Evolutionary conservation across 2,888 invertebrate species (phyloP).

Genomic region (Galerucella nymphaeae): DNA sequence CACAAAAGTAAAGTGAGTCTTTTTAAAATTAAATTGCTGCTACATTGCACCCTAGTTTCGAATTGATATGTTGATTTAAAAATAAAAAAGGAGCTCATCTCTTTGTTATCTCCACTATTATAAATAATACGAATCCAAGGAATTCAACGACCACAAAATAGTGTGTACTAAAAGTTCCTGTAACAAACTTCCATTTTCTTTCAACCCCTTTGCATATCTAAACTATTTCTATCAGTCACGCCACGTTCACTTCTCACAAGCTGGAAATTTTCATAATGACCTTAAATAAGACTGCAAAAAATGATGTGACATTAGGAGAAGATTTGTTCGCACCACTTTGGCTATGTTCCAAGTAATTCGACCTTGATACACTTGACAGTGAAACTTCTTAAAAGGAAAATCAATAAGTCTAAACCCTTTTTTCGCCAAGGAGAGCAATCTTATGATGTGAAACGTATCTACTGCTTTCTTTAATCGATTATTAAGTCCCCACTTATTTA

Average conservation of each 20-base stretch:
- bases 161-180: not conserved
- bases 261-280: not conserved
- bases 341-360: not conserved
- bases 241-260: not conserved
- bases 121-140: no score
- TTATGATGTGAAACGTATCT: not conserved
- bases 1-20: no score
- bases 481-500: no score
- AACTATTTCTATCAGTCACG: not conserved
- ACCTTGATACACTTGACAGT: not conserved
- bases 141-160: no score
- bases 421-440: no score
- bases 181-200: not conserved
- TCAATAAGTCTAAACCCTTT: not conserved
- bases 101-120: no score
- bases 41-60: no score
- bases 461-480: not conserved
- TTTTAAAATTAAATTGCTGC: no score
- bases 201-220: not conserved
- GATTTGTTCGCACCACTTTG: not conserved
- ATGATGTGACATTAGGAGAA: not conserved
- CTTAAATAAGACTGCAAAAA: not conserved
- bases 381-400: not conserved
- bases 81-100: no score
- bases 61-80: no score